phyloP scores from a whole-genome alignment of 2,888 invertebrate genomes.

The Folsomia candida region DNA sequence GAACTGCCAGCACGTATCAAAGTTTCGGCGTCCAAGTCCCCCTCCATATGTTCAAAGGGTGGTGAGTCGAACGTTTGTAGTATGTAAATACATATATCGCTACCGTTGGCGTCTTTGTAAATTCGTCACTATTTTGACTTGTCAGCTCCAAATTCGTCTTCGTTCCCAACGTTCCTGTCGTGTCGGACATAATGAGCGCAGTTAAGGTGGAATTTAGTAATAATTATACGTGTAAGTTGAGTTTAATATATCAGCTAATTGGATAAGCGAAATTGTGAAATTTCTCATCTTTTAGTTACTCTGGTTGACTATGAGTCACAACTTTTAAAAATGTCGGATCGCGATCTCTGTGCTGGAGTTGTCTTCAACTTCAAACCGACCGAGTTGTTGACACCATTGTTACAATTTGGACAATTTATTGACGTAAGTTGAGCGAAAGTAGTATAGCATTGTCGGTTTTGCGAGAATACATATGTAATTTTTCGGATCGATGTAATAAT shows the following conservation, averaged over 20 bases:
- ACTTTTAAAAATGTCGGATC: background rate
- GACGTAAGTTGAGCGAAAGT: background rate
- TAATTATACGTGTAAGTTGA: no score
- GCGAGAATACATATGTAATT: no score
- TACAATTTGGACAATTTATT: background rate
- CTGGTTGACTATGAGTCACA: background rate
- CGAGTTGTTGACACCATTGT: background rate
- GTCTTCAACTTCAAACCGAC: background rate
- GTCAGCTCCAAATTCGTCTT: slow-evolving; percentile 6
- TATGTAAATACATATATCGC: background rate
- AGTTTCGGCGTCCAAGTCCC: background rate
- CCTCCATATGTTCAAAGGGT: background rate
- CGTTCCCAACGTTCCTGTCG: background rate
- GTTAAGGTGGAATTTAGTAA: background rate
- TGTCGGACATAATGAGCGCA: background rate
- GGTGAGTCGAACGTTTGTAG: background rate
- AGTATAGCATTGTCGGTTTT: no score
- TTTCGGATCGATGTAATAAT: background rate
- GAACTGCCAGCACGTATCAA: background rate
- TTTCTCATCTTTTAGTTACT: no score
- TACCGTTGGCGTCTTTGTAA: background rate
- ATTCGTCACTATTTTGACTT: background rate
- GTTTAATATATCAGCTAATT: no score
- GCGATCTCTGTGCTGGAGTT: slow-evolving; percentile 7
- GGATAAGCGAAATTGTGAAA: no score